Percentiles rank a stretch among this genome's conserved stretches.
phyloP scores from a whole-genome alignment of 1,140 invertebrate species.

The Euwallacea fornicatus region DNA sequence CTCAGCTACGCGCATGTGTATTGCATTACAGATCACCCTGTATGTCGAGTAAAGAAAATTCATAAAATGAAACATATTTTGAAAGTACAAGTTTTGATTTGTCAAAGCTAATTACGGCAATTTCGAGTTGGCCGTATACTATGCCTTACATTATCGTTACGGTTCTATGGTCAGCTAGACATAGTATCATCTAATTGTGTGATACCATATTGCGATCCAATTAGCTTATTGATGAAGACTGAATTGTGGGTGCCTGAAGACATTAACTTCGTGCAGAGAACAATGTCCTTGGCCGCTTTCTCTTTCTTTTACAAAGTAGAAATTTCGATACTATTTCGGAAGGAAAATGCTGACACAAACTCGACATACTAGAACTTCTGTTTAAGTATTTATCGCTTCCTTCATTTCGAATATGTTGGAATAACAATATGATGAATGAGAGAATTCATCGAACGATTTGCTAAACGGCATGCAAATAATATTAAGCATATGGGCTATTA shows the following conservation, averaged over 20 bases:
- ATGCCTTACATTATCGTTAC: too few species aligned
- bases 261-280: neutral
- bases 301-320: neutral
- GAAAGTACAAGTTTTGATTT: too few species aligned
- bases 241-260: neutral
- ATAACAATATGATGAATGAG: neutral
- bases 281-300: slow-evolving; percentile 11
- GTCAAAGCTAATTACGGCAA: too few species aligned
- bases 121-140: too few species aligned
- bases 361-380: too few species aligned
- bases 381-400: neutral
- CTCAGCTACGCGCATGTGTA: too few species aligned
- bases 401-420: neutral
- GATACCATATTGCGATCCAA: neutral
- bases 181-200: neutral
- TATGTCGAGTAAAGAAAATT: too few species aligned
- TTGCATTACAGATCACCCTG: too few species aligned
- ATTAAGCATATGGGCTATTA: neutral
- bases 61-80: too few species aligned
- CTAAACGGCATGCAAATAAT: slow-evolving; percentile 2
- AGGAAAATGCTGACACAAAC: too few species aligned
- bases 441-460: neutral
- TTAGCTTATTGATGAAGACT: neutral
- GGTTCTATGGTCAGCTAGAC: neutral
- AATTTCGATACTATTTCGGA: too few species aligned